Base-by-base conservation (phyloP, 1,140 invertebrate species). In the Aphidius gifuensis region DNA sequence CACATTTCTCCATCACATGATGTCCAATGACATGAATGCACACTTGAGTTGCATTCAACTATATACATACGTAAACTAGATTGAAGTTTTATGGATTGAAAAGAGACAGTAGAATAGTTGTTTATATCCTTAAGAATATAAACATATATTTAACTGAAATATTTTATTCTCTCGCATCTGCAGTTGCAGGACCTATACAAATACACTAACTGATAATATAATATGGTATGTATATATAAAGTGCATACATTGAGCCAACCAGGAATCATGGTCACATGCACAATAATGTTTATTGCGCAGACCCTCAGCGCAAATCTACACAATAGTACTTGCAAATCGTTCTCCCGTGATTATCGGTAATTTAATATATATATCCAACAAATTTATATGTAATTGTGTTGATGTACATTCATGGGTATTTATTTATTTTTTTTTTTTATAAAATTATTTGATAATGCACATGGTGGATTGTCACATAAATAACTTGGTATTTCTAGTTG, bases 291-390 rank as follows among this genome's bases (percentile, higher is more conserved):
- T 32, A 32, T 32, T 54, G 50, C 59, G 53, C 39, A 50, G 40
- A 53, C 40, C 38, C 58, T 48, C 45, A 53, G 16, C 39, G 39
- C 45, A 43, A 32, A 32, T 32, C 23, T 32, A 48, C 64, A 72
- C 71, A 72, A 72, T 72, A 66, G 64, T 39, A 60, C 58, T 58
- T 61, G 61, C 46, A 68, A 72, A 72, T 69, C 64, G 67, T 69
- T 70, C 65, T 55, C 66, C 68, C 66, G 66, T 71, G 68, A 71
- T 66, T 60, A 65, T 64, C 68, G 64, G 65, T 68, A 68, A 69
- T 67, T 69, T 63, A 64, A 69, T 64, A 64, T 62, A 59, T 32
- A 32, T 32, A 32, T 32, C 4, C 23, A 32, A 32, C 23, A 32
- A 32, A 32, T 32, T 32, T 32, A 32, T 32, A 32, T 16, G 16